A percentile compares a stretch with the other conserved stretches of the same genome.
These are phyloP conservation scores for Seriola aureovittata DNA, from an alignment of 2,113 vertebrate genomes.

Conservation along the genomic window DNA sequence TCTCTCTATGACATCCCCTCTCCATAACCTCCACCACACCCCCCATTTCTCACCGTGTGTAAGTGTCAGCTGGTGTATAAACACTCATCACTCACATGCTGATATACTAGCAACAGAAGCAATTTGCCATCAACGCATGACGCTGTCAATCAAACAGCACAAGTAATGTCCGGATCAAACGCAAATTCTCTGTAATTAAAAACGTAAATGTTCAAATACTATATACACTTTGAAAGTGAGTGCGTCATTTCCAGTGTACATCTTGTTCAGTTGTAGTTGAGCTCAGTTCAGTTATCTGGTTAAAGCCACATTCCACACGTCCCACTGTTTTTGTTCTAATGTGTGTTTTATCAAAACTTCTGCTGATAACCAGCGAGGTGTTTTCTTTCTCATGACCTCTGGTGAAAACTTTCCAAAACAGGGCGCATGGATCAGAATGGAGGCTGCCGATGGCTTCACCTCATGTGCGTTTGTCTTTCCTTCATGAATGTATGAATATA, in stretches of 20 bases:
- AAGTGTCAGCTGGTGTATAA: slow-evolving; percentile 12
- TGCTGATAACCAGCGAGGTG: slow-evolving; percentile 3
- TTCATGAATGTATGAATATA: not conserved
- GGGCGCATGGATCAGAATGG: not conserved
- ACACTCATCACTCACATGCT: slow-evolving; percentile 31
- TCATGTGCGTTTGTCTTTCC: not conserved
- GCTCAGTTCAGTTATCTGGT: not conserved
- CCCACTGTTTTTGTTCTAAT: not conserved
- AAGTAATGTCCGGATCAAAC: no score
- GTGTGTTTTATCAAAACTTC: not conserved
- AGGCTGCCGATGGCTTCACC: not conserved
- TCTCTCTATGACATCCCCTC: not conserved
- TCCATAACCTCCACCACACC: not conserved
- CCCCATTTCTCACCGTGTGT: not conserved
- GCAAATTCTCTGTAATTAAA: no score
- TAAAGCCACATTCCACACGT: not conserved
- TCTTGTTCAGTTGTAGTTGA: no score
- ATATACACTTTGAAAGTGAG: not conserved
- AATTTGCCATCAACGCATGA: not conserved
- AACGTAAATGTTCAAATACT: no score
- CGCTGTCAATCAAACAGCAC: not conserved
- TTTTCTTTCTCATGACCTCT: not conserved
- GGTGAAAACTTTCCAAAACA: not conserved
- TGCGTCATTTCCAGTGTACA: no score
- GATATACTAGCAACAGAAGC: not conserved